Conservation (phyloP, 2,113 vertebrate species). For the Acanthisitta chloris region DNA sequence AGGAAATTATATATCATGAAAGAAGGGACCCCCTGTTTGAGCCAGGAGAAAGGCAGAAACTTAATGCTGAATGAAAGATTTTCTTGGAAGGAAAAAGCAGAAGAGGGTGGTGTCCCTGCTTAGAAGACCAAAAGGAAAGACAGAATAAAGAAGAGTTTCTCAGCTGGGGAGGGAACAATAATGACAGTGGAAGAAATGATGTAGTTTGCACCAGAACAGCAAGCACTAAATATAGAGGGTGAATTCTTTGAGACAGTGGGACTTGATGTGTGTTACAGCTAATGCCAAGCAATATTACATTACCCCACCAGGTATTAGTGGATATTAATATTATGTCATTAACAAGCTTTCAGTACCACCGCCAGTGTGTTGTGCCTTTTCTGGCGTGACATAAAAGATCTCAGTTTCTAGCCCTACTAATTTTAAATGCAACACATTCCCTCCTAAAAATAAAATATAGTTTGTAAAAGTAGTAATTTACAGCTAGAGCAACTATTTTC, state of each 20-base stretch:
- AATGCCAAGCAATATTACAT: not conserved
- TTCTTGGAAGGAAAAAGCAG: not conserved
- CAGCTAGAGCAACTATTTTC: constrained; percentile 32
- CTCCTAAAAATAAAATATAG: constrained; percentile 25
- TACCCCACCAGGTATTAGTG: not conserved
- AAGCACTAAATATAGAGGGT: not conserved
- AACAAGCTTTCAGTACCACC: not conserved
- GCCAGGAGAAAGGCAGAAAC: not conserved
- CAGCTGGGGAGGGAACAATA: not conserved
- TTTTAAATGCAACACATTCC: not conserved
- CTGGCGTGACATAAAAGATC: not conserved
- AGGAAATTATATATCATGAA: not conserved
- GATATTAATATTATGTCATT: constrained; percentile 9
- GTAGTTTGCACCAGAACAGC: not conserved
- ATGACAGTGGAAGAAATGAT: not conserved
- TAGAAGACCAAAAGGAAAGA: not conserved
- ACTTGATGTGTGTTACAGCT: not conserved
- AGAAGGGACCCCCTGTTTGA: not conserved
- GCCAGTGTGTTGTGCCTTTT: not conserved
- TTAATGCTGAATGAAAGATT: not conserved
- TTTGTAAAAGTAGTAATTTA: constrained; percentile 43
- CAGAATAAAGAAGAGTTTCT: not conserved
- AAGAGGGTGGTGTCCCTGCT: not conserved
- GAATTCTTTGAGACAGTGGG: not conserved
- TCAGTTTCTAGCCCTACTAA: not conserved